Evolutionary conservation across 2,113 vertebrate genomes (phyloP), one percentile per base, ranked within the genome.

Genomic region (Nycticorax nycticorax): DNA sequence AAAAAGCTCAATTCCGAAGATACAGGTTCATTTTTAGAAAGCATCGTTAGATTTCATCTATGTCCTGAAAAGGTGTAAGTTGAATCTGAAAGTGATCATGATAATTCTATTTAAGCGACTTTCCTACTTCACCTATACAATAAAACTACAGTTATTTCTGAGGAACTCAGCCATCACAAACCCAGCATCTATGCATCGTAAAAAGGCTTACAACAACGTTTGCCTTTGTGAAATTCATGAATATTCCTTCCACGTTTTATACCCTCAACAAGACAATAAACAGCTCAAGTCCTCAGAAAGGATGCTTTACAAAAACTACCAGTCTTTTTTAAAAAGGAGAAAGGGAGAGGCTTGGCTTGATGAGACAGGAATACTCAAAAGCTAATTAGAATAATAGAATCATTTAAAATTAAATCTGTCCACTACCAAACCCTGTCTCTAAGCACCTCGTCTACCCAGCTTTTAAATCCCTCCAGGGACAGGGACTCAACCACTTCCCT

Each of bases 1-100:
- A 72, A 48, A 35, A 24, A 1, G 15, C 15, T 66, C 33, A 60
- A 3, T 39, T 85, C 13, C 83, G 37, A 90, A 85, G 43, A 33
- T 16, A 8, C 9, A 18, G 8, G 28, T 3, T 47, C 15, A 20
- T 33, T 84, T 92, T 77, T 37, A 71, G 6, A 50, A 78, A 33
- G 1, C 7, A 24, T 13, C 50, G 5, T 19, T 33, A 1, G 17
- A 28, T 7, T 41, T 55, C 1, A 15, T 0, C 3, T 5, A n/a
- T 5, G 1, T 14, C 39, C 45, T 32, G 73, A 35, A 78, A 78
- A n/a, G 8, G 35, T 1, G 0, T 4, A 48, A 71, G 1, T 3
- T 43, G 14, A 79, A 64, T 15, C 7, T 4, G 1, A 53, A 94
- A 71, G 43, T 5, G 1, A 39, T 43, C 8, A 28, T 1, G 0